Evolutionary conservation across 2,797 vertebrate genomes (phyloP), one percentile per base, ranked within the genome.

Genomic region (Notolabrus celidotus): DNA sequence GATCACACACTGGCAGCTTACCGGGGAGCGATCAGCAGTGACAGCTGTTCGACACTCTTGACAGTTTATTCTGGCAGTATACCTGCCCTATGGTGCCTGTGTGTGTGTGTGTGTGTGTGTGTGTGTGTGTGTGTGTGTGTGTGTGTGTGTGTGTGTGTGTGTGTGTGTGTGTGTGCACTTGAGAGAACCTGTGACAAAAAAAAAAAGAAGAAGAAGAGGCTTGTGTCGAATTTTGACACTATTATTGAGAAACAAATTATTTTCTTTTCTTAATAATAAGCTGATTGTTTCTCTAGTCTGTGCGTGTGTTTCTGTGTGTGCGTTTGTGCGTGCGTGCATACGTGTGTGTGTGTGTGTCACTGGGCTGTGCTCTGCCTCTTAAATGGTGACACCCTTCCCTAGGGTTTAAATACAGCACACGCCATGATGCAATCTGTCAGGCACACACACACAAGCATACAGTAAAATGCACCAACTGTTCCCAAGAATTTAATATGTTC

Each of bases 31-130:
- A 84, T 88, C 80, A 78, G 53, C 81, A 71, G 59, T 86, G 84
- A 86, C 85, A 88, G 82, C 77, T 88, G 86, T 75, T 87, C 53
- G 11, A 79, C 82, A 74, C 63, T 82, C 74, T 56, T 77, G 67
- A 84, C 81, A 82, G 83, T 79, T 89, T 84, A 41, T 78, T 74
- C 73, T 71, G 72, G 74, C 76, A 68, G 59, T 47, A 45, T 87
- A 88, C 82, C 84, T 85, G 76, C 61, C 59, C 51, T 50, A 10
- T 51, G 43, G 43, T 62, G 68, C 34, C 39, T 51, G 33, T 57
- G 64, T 59, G 57, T 67, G 47, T 63, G 56, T 45, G 61, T 56
- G 61, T 39, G 57, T 42, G 59, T 52, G 31, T 46, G 63, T 59
- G 61, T 66, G 60, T 46, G 55, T 38, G 57, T 55, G 49, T 23